Percentiles rank a stretch among this genome's conserved stretches.
phyloP scores from a whole-genome alignment of 2,888 invertebrate species.

The Luperina testacea region DNA sequence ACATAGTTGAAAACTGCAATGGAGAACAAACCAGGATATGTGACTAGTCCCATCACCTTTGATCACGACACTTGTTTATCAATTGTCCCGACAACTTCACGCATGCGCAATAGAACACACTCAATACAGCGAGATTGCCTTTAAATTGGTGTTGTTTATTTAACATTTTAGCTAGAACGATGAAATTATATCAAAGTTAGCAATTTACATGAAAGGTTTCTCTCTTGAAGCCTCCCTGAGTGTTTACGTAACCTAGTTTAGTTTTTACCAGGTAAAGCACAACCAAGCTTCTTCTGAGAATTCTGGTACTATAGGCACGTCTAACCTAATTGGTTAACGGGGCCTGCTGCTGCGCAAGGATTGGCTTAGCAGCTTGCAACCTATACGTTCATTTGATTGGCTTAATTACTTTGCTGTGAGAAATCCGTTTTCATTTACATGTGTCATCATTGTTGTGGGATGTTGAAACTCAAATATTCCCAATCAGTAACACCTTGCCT shows the following conservation, averaged over 20 bases:
- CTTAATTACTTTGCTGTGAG: slow-evolving; percentile 6
- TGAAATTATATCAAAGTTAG: slow-evolving; percentile 21
- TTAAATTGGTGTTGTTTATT: slow-evolving; percentile 42
- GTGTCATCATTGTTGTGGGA: neutral
- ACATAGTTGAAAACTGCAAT: slow-evolving; percentile 6
- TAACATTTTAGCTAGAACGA: slow-evolving; percentile 10
- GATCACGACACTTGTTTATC: slow-evolving; percentile 40
- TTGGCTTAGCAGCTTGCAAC: slow-evolving; percentile 1
- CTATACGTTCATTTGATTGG: slow-evolving; percentile 9
- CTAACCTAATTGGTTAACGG: slow-evolving; percentile 35
- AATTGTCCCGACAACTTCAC: slow-evolving; percentile 48
- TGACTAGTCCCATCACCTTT: slow-evolving; percentile 30
- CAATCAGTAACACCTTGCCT: neutral
- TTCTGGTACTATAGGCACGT: neutral
- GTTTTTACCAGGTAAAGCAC: neutral
- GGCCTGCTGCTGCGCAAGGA: slow-evolving; percentile 18
- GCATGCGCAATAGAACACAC: slow-evolving; percentile 20
- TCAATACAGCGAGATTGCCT: slow-evolving; percentile 11
- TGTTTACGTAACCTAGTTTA: slow-evolving; percentile 43
- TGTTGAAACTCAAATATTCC: neutral
- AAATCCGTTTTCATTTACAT: slow-evolving; percentile 13
- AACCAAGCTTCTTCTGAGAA: slow-evolving; percentile 17
- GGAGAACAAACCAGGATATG: slow-evolving; percentile 26
- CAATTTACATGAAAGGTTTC: slow-evolving; percentile 25
- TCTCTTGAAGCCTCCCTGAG: slow-evolving; percentile 3